A percentile compares a stretch with the other conserved stretches of the same genome.
phyloP scores from a whole-genome alignment of 2,888 invertebrate species.

The Folsomia manolachei region DNA sequence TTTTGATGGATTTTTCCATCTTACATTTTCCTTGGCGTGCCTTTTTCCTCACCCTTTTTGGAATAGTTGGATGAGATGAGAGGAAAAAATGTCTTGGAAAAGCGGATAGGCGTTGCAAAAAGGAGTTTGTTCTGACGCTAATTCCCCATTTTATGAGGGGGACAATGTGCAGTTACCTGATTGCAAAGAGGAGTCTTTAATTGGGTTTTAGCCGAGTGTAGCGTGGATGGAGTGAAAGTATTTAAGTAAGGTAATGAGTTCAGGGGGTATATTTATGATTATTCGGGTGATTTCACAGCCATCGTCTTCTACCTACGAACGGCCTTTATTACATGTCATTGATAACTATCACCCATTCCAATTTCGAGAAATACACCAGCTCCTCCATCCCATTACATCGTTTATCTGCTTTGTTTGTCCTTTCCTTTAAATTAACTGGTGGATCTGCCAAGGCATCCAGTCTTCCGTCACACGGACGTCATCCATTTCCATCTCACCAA shows the following conservation, averaged over 20 bases:
- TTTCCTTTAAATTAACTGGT: neutral
- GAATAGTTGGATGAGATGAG: neutral
- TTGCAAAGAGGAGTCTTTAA: neutral
- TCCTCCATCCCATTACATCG: neutral
- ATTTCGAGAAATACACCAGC: neutral
- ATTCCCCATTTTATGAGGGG: neutral
- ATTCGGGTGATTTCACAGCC: slow-evolving; percentile 4
- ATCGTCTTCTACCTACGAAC: too few relatives aligned
- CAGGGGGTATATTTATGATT: neutral
- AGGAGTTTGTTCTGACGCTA: neutral
- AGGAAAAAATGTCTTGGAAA: neutral
- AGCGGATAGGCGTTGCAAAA: neutral
- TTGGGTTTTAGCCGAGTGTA: neutral
- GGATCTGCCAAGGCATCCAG: too few relatives aligned
- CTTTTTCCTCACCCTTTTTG: neutral
- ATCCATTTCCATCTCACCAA: neutral
- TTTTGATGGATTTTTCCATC: slow-evolving; percentile 9
- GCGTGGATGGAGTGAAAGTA: slow-evolving; percentile 4
- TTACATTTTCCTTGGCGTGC: neutral
- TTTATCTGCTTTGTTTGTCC: neutral
- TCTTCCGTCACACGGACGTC: neutral
- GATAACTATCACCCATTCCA: slow-evolving; percentile 1
- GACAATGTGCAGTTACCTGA: neutral
- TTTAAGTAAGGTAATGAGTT: slow-evolving; percentile 5
- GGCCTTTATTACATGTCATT: slow-evolving; percentile 5